Evolutionary conservation across 37 sponge, comb jelly and placozoan species (phyloP), one percentile per base, ranked within the genome.

Genomic region (Ephydatia muelleri): DNA sequence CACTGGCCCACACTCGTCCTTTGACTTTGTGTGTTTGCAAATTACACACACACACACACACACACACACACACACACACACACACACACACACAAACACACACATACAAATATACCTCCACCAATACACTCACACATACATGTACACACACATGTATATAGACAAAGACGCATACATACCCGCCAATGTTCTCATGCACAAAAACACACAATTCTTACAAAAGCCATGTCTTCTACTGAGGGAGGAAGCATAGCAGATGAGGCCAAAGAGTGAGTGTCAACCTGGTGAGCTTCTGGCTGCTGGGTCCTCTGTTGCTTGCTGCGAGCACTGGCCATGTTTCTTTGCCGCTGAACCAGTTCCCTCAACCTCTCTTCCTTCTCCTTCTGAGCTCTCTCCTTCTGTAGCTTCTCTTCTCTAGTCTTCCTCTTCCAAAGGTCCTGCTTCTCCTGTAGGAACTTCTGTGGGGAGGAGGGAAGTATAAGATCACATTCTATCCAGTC

Each of bases 391-490:
- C 36, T 81, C 74, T 64, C 48, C 28, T 82, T 33, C 2, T 71
- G 67, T 13, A 38, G 22, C 49, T 67, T 29, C 31, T 81, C 67
- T 79, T 88, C 82, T 38, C 30, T 73, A 0, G 28, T 40, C 74
- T 78, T 85, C 79, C 67, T 81, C 34, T 70, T 74, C 2, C 85
- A 78, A 48, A 85, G 82, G 22, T 86, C 84, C 77, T 90, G 74
- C 85, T 93, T 85, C 49, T 68, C 33, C 47, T 70, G 74, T 31
- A 81, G 48, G 75, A 72, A 86, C 40, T 68, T 28, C 66, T 66
- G 82, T 14, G 6, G 34, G 32, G 28, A 11, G 5, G 29, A 68
- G 27, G 9, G 2, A 35, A 9, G 32, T 9, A 11, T 13, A 5
- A 68, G 27, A 68, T 14, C 21, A 65, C 66, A 65, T 21, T 65